These are phyloP conservation scores for Xenus cinereus DNA, from an alignment of 2,113 vertebrate species.

Conservation along the genomic window DNA sequence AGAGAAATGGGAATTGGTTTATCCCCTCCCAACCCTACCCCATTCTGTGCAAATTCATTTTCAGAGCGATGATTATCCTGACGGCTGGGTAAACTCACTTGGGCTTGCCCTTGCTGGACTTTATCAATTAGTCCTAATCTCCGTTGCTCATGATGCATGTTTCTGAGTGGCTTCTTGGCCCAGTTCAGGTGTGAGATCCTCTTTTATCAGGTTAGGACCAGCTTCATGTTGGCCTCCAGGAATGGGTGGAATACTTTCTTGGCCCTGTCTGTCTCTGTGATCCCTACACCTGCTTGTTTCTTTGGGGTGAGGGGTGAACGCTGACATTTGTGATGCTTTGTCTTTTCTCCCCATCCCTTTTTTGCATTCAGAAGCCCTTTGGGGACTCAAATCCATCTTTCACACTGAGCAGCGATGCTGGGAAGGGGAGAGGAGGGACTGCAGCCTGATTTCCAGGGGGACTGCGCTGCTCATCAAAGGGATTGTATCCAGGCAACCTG, in stretches of 20 bases:
- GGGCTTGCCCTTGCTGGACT: neutral
- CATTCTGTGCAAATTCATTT: neutral
- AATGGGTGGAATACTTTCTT: neutral
- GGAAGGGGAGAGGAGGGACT: neutral
- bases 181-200: neutral
- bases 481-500: conserved; percentile 74
- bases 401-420: neutral
- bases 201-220: neutral
- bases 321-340: neutral
- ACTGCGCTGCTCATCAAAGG: conserved; percentile 64
- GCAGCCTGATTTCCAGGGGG: conserved; percentile 44
- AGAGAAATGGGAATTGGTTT: neutral
- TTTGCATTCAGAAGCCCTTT: neutral
- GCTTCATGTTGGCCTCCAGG: neutral
- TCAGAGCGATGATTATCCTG: neutral
- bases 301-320: neutral
- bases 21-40: neutral
- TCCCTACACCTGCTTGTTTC: neutral
- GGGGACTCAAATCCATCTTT: neutral
- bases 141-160: neutral
- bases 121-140: neutral
- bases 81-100: neutral
- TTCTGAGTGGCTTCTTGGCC: neutral
- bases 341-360: neutral
- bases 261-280: neutral